A percentile compares a stretch with the other conserved stretches of the same genome.
Conservation (phyloP, 2,888 invertebrate species). For the Dryocosmus kuriphilus region DNA sequence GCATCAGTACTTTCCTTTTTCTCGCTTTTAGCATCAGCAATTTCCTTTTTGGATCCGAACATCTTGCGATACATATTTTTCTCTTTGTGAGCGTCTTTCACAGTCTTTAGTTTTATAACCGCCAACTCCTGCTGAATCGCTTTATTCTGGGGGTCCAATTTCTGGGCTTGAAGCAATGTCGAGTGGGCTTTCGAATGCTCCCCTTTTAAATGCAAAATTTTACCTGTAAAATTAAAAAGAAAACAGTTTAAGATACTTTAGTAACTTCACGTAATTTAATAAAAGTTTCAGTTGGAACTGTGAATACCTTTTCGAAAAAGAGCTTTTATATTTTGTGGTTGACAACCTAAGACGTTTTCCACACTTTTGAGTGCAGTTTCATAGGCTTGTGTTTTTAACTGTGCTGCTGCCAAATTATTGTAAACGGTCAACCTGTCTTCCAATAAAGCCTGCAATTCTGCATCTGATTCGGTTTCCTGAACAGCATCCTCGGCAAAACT, state of each 20-base stretch:
- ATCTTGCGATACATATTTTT: slow-evolving; percentile 84
- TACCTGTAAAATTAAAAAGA: slow-evolving; percentile 60
- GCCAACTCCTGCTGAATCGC: slow-evolving; percentile 81
- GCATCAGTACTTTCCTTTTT: slow-evolving; percentile 45
- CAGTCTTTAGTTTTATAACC: slow-evolving; percentile 80
- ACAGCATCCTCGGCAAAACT: slow-evolving; percentile 79
- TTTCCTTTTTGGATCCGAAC: slow-evolving; percentile 75
- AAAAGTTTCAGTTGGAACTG: not conserved
- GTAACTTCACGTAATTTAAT: not conserved
- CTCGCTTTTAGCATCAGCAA: slow-evolving; percentile 42
- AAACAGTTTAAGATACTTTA: slow-evolving; percentile 8
- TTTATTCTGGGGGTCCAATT: slow-evolving; percentile 83
- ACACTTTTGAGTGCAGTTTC: slow-evolving; percentile 92
- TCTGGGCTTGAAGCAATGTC: slow-evolving; percentile 82
- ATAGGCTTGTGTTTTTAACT: slow-evolving; percentile 91
- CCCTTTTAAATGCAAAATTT: slow-evolving; percentile 85
- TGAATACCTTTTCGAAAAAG: slow-evolving; percentile 89
- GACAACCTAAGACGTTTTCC: slow-evolving; percentile 88
- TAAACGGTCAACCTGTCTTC: slow-evolving; percentile 91
- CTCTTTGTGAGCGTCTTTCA: slow-evolving; percentile 81
- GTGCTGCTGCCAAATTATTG: slow-evolving; percentile 95
- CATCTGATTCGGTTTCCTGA: slow-evolving; percentile 77
- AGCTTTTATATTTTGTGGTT: slow-evolving; percentile 94
- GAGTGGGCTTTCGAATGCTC: slow-evolving; percentile 85
- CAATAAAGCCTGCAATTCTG: slow-evolving; percentile 83